phyloP scores from a whole-genome alignment of 2,797 vertebrate species.

The Channallabes apus region DNA sequence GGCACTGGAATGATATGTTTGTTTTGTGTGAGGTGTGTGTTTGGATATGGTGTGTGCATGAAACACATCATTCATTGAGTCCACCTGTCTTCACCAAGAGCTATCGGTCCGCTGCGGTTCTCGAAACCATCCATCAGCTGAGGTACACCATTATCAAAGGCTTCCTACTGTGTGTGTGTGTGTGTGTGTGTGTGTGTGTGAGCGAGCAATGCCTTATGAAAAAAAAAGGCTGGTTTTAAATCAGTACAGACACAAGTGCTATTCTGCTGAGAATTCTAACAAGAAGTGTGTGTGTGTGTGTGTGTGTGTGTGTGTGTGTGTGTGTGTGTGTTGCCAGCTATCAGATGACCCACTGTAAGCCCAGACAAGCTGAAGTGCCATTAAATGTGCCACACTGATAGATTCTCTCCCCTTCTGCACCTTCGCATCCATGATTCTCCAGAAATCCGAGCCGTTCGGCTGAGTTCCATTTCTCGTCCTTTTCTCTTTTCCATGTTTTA shows the following conservation, averaged over 20 bases:
- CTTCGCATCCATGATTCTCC: neutral
- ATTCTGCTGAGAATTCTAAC: conserved; percentile 5
- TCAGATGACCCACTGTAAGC: conserved; percentile 9
- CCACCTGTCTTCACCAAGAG: conserved; percentile 34
- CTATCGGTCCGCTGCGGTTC: conserved; percentile 24
- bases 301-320: conserved; percentile 18
- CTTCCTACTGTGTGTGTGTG: conserved; percentile 16
- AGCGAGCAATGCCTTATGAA: neutral
- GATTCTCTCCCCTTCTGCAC: neutral
- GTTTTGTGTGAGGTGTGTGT: conserved; percentile 22
- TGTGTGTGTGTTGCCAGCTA: no score
- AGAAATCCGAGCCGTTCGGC: neutral
- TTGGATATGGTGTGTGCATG: conserved; percentile 13
- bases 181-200: conserved; percentile 17
- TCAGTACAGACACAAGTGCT: neutral
- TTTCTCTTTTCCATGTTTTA: neutral
- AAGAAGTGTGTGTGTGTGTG: conserved; percentile 21
- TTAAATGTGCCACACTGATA: conserved; percentile 5
- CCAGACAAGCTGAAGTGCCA: conserved; percentile 24
- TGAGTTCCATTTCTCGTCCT: neutral
- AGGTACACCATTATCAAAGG: conserved; percentile 22
- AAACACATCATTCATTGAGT: conserved; percentile 27
- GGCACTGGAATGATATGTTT: conserved; percentile 27
- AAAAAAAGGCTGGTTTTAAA: conserved; percentile 29
- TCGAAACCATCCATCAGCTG: conserved; percentile 36